phyloP scores from a whole-genome alignment of 2,888 invertebrate species.

The Nomada ferruginata region DNA sequence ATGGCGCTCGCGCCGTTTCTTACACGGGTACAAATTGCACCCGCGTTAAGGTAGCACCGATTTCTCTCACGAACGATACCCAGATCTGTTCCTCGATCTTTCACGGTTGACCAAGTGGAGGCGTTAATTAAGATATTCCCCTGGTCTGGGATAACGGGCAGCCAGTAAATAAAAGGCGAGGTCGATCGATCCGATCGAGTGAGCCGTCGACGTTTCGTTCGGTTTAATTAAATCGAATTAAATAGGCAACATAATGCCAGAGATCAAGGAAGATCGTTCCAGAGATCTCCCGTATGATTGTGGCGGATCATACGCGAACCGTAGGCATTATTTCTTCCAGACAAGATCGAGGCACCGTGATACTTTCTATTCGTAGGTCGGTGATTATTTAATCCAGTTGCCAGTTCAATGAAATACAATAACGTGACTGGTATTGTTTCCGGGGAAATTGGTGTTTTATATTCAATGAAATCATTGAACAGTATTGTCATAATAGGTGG shows the following conservation, averaged over 20 bases:
- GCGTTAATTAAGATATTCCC: constrained; percentile 64
- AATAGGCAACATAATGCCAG: constrained; percentile 38
- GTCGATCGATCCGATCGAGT: constrained; percentile 57
- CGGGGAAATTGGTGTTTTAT: neutral
- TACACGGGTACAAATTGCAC: constrained; percentile 60
- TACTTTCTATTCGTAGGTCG: neutral
- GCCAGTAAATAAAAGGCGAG: constrained; percentile 48
- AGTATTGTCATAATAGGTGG: neutral
- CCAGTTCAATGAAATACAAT: neutral
- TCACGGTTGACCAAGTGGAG: constrained; percentile 63
- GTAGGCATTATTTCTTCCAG: constrained; percentile 2
- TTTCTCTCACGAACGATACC: constrained; percentile 68
- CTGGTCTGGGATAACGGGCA: constrained; percentile 36
- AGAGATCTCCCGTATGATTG: constrained; percentile 38
- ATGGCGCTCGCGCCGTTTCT: constrained; percentile 50
- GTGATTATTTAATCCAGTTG: neutral
- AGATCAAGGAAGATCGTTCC: constrained; percentile 35
- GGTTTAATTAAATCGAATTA: constrained; percentile 61
- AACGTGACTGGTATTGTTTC: neutral
- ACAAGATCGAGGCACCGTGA: neutral
- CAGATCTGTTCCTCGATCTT: constrained; percentile 59
- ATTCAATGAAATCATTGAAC: neutral
- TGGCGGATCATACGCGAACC: constrained; percentile 40
- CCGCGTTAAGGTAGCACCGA: constrained; percentile 62
- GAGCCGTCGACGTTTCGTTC: constrained; percentile 33